Evolutionary conservation across 1,140 invertebrate species (phyloP).

Genomic region (Drosophila saltans): DNA sequence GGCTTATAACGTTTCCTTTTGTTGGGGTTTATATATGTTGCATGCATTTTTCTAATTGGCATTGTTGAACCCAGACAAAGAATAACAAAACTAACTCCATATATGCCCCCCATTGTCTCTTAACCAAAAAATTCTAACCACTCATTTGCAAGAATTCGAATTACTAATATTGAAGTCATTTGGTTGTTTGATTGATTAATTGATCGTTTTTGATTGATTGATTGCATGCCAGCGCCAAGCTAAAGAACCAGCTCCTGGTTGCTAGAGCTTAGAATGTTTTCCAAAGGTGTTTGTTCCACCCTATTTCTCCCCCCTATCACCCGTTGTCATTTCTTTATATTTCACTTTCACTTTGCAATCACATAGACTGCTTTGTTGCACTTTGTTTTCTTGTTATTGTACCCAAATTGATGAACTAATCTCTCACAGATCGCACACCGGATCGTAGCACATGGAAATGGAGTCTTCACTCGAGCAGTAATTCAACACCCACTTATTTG

Average conservation of each 20-base stretch:
- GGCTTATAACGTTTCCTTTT: not conserved
- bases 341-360: not conserved
- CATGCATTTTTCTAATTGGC: conserved; percentile 1
- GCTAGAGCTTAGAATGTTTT: conserved; percentile 19
- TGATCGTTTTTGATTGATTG: not conserved
- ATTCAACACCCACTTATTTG: conserved; percentile 95
- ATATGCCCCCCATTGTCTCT: no score
- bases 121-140: not conserved
- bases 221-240: conserved; percentile 6
- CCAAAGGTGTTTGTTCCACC: conserved; percentile 1
- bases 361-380: not conserved
- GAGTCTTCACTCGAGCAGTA: conserved; percentile 82
- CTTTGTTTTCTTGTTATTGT: not conserved
- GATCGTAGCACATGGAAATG: conserved; percentile 83
- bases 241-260: conserved; percentile 14
- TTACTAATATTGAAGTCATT: conserved; percentile 5
- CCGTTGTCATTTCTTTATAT: not conserved
- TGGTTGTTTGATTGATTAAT: not conserved
- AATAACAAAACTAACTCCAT: no score
- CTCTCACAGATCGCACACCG: conserved; percentile 71
- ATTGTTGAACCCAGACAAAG: not conserved
- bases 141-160: conserved; percentile 7
- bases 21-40: conserved; percentile 10
- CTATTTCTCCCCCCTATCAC: not conserved
- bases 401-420: conserved; percentile 7